Evolutionary conservation across 1,140 invertebrate genomes (phyloP).

Genomic region (Stegodyphus dumicola): DNA sequence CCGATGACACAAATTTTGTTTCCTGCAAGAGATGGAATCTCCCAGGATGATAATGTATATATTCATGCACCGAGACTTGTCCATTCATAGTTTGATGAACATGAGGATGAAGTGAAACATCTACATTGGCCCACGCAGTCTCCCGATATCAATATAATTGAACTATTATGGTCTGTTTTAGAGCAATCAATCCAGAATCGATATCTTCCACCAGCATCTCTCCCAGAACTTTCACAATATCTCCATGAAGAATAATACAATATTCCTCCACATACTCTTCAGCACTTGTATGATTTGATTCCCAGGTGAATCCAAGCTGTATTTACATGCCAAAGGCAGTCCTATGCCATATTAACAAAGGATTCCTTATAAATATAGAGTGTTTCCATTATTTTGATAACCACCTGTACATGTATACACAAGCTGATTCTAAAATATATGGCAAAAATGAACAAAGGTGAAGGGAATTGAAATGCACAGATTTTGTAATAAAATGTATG

Average conservation of each 20-base stretch:
- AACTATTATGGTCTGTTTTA: conserved; percentile 24
- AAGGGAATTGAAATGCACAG: neutral
- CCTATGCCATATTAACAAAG: neutral
- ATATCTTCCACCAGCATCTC: neutral
- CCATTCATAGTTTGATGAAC: neutral
- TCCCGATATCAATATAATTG: conserved; percentile 14
- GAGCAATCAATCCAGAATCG: neutral
- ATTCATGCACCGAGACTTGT: neutral
- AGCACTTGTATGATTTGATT: neutral
- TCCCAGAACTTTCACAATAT: neutral
- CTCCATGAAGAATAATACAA: neutral
- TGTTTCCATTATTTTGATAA: neutral
- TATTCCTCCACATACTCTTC: neutral
- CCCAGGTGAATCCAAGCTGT: neutral
- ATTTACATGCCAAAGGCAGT: neutral
- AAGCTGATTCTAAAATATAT: neutral
- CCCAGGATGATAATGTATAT: neutral
- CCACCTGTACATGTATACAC: neutral
- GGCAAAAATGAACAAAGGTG: no score
- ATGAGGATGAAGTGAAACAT: conserved; percentile 8
- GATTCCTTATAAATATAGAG: neutral
- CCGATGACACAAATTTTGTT: conserved; percentile 5
- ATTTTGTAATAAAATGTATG: no score
- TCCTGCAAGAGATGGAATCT: neutral
- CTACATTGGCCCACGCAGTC: neutral